Percentiles rank a stretch among this genome's conserved stretches.
These are phyloP conservation scores for Podarcis siculus DNA, from an alignment of 2,797 vertebrate genomes.

Conservation along the genomic window DNA sequence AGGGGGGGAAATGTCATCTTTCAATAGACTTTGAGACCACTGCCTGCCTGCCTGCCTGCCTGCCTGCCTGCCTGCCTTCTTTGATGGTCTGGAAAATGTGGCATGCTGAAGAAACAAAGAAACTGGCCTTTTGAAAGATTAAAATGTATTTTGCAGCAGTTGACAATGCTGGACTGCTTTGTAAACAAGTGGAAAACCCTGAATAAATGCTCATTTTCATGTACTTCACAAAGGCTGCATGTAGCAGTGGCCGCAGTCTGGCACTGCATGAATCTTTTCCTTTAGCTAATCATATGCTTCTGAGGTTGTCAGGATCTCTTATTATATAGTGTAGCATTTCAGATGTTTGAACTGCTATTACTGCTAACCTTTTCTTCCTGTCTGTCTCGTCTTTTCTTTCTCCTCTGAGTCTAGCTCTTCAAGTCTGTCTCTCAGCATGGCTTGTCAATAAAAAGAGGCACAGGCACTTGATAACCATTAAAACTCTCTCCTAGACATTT, in stretches of 20 bases:
- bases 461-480: background rate
- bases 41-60: background rate
- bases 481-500: background rate
- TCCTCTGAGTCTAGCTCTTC: background rate
- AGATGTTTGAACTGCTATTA: constrained; percentile 39
- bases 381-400: background rate
- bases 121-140: background rate
- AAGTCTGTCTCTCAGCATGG: background rate
- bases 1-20: background rate
- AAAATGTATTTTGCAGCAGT: background rate
- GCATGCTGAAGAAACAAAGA: background rate
- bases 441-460: background rate
- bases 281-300: constrained; percentile 50
- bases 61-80: background rate
- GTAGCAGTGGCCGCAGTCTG: constrained; percentile 14
- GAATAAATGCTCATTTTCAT: accelerated
- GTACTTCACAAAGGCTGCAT: background rate
- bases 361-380: constrained; percentile 25
- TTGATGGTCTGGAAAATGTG: constrained; percentile 26
- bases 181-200: constrained; percentile 4
- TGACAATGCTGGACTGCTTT: background rate
- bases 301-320: constrained; percentile 23
- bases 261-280: constrained; percentile 28
- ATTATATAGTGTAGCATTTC: constrained; percentile 36
- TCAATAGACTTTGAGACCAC: background rate